A percentile compares a stretch with the other conserved stretches of the same genome.
Evolutionary conservation across 2,113 vertebrate species (phyloP).

Genomic region (Callopanchax toddi): DNA sequence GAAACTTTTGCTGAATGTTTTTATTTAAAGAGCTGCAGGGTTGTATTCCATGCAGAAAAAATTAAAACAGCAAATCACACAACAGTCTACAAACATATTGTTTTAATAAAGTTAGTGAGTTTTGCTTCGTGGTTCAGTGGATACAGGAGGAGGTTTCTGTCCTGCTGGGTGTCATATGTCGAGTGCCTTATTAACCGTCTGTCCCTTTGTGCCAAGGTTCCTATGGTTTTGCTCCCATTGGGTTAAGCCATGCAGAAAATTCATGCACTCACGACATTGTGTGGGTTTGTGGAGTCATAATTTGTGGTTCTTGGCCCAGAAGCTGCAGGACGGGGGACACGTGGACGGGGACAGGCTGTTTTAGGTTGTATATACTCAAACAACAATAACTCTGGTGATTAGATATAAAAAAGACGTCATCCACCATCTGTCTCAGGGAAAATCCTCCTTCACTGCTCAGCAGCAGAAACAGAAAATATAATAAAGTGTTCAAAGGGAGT

Average conservation of each 20-base stretch:
- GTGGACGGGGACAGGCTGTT: conserved; percentile 29
- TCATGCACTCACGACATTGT: conserved; percentile 22
- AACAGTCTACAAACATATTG: neutral
- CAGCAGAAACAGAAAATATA: neutral
- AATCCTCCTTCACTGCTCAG: conserved; percentile 38
- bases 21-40: neutral
- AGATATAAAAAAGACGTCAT: conserved; percentile 35
- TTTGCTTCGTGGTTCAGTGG: conserved; percentile 1
- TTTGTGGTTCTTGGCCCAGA: conserved; percentile 15
- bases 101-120: neutral
- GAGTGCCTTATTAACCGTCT: conserved; percentile 13
- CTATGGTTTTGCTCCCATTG: conserved; percentile 34
- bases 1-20: neutral
- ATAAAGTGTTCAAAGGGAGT: neutral
- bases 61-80: neutral
- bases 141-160: neutral
- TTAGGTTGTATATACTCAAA: conserved; percentile 14
- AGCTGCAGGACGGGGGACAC: conserved; percentile 1
- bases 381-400: conserved; percentile 28
- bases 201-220: conserved; percentile 39
- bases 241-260: conserved; percentile 62
- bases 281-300: conserved; percentile 30
- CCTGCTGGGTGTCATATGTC: conserved; percentile 50
- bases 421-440: conserved; percentile 62
- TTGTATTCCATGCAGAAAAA: neutral